Evolutionary conservation across 2,888 invertebrate species (phyloP).

Genomic region (Sphecodes monilicornis): DNA sequence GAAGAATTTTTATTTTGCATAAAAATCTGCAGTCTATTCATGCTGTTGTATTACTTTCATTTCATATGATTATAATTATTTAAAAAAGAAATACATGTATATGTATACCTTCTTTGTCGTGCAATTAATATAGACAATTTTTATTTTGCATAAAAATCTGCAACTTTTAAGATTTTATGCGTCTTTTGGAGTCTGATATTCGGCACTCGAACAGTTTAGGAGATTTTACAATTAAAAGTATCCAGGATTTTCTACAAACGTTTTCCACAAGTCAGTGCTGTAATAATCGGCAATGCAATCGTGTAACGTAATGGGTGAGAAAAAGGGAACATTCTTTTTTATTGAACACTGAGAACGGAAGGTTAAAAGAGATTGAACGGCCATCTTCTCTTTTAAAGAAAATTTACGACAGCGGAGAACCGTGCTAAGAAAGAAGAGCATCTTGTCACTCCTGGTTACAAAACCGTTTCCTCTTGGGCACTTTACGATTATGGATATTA

Average conservation of each 20-base stretch:
- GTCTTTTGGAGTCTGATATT: too few species aligned
- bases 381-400: neutral
- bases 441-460: conserved; percentile 1
- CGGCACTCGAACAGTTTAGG: too few species aligned
- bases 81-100: too few species aligned
- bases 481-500: conserved; percentile 11
- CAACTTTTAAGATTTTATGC: too few species aligned
- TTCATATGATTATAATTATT: too few species aligned
- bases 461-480: neutral
- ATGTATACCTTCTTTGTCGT: too few species aligned
- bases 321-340: neutral
- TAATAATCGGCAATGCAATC: neutral
- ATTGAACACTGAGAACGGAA: neutral
- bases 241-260: neutral
- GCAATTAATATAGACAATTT: too few species aligned
- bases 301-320: neutral
- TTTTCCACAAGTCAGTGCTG: neutral
- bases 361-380: neutral
- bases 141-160: too few species aligned
- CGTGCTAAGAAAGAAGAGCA: neutral
- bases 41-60: too few species aligned
- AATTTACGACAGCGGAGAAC: neutral
- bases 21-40: too few species aligned
- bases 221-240: too few species aligned
- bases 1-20: too few species aligned